phyloP scores from a whole-genome alignment of 2,113 vertebrate species.

The Dromas ardeola region DNA sequence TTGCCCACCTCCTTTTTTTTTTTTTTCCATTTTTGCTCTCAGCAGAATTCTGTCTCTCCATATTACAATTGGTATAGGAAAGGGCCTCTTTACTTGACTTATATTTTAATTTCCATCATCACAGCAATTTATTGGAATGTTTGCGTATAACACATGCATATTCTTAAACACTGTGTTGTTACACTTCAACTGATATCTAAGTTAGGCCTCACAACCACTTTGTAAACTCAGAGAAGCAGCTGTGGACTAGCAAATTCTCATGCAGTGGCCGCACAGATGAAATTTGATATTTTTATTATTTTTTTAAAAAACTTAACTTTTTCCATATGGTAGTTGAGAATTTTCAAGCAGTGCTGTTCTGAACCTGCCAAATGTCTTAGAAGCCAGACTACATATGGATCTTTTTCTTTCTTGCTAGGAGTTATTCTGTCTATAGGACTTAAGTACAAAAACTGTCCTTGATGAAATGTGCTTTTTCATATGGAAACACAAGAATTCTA shows the following conservation, averaged over 20 bases:
- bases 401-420: neutral
- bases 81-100: neutral
- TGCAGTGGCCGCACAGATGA: neutral
- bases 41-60: neutral
- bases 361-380: neutral
- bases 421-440: neutral
- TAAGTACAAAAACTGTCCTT: neutral
- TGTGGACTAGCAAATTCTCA: neutral
- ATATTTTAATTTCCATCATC: neutral
- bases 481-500: neutral
- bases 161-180: neutral
- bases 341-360: neutral
- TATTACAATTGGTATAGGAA: neutral
- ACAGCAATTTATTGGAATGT: neutral
- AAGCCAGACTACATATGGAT: neutral
- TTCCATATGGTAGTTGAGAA: neutral
- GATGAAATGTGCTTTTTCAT: neutral
- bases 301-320: neutral
- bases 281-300: neutral
- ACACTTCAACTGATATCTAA: neutral
- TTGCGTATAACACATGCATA: neutral
- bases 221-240: neutral
- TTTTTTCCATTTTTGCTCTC: neutral
- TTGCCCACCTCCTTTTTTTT: neutral
- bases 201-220: neutral